Percentiles rank a stretch among this genome's conserved stretches.
These are phyloP conservation scores for Halocaridina rubra DNA, from an alignment of 2,888 invertebrate species.

Conservation along the genomic window DNA sequence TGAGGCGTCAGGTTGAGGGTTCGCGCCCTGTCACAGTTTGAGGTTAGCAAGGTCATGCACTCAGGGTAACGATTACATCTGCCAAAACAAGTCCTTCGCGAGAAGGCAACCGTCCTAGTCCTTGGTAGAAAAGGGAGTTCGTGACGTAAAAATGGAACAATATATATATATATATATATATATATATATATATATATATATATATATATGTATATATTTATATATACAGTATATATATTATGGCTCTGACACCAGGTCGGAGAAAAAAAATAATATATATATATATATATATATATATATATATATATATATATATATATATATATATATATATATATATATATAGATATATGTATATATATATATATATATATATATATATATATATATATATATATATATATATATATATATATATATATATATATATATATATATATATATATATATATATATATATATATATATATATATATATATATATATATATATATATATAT, in stretches of 20 bases:
- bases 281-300: neutral
- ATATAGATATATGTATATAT: neutral
- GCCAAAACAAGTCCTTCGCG: no score
- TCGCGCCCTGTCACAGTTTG: no score
- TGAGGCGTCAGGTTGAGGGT: no score
- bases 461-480: neutral
- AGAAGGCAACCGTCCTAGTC: no score
- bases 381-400: neutral
- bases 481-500: neutral
- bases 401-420: neutral
- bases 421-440: neutral
- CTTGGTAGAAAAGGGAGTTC: no score
- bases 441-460: neutral
- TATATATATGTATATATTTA: neutral
- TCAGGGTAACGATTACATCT: no score
- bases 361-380: neutral
- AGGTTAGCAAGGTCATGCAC: no score
- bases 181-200: neutral
- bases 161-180: neutral
- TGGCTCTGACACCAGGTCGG: no score
- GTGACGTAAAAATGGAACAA: neutral
- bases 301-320: neutral
- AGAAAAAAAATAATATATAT: neutral
- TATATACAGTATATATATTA: no score
- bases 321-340: neutral